Evolutionary conservation across 2,113 vertebrate species (phyloP).

Genomic region (Sinocyclocheilus grahami): DNA sequence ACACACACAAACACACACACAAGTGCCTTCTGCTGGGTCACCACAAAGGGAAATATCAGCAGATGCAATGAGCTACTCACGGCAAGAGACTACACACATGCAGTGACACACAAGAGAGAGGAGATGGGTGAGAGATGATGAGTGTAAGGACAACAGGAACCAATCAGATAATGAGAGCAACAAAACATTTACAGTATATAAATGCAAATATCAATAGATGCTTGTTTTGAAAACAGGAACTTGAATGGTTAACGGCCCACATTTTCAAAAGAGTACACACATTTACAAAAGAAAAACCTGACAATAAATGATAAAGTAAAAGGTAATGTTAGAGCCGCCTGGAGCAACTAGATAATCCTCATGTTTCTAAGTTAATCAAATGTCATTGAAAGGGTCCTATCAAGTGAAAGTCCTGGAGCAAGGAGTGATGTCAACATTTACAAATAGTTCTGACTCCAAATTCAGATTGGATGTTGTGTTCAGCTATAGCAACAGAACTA

Average conservation of each 20-base stretch:
- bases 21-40: slow-evolving; percentile 3
- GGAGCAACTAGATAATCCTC: background rate
- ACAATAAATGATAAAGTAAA: background rate
- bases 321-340: background rate
- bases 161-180: background rate
- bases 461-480: too few species aligned
- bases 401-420: background rate
- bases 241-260: background rate
- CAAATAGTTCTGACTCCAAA: too few species aligned
- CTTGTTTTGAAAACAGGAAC: background rate
- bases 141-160: background rate
- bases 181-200: background rate
- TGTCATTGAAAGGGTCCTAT: background rate
- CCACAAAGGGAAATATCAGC: slow-evolving; percentile 32
- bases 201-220: background rate
- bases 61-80: slow-evolving; percentile 71
- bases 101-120: slow-evolving; percentile 49
- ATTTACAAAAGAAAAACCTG: background rate
- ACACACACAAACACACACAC: slow-evolving; percentile 7
- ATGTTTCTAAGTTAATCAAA: background rate
- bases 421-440: background rate
- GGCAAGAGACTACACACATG: slow-evolving; percentile 72
- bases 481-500: too few species aligned
- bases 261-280: background rate
- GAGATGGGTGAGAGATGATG: slow-evolving; percentile 24